Percentiles rank a stretch among this genome's conserved stretches.
phyloP scores from a whole-genome alignment of 2,797 vertebrate species.

The Todus mexicanus region DNA sequence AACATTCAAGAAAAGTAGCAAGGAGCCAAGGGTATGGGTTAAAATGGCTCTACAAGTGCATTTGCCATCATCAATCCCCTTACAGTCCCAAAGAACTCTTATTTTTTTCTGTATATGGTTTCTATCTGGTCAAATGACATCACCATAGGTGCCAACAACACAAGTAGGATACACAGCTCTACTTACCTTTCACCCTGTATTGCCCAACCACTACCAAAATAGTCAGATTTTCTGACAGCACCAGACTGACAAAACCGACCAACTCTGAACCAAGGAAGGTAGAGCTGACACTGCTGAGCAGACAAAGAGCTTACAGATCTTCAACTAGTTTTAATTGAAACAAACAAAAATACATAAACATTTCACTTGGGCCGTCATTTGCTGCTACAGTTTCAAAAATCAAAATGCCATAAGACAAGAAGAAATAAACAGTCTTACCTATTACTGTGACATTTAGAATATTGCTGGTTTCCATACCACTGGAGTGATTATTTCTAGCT shows the following conservation, averaged over 20 bases:
- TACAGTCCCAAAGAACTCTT: not conserved
- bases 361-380: not conserved
- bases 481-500: slow-evolving; percentile 70
- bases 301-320: not conserved
- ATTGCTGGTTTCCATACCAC: slow-evolving; percentile 32
- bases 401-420: not conserved
- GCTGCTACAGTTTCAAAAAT: not conserved
- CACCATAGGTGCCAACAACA: not conserved
- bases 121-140: not conserved
- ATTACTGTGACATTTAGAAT: slow-evolving; percentile 70
- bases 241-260: not conserved
- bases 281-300: not conserved
- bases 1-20: not conserved
- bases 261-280: not conserved
- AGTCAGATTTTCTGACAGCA: not conserved
- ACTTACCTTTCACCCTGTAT: not conserved
- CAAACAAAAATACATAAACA: not conserved
- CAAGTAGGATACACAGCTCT: not conserved
- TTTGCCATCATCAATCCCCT: not conserved
- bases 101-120: not conserved
- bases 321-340: not conserved
- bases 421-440: slow-evolving; percentile 58
- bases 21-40: not conserved
- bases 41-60: not conserved
- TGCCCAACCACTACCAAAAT: not conserved